phyloP scores from a whole-genome alignment of 1,140 invertebrate genomes.

The Halyomorpha halys region DNA sequence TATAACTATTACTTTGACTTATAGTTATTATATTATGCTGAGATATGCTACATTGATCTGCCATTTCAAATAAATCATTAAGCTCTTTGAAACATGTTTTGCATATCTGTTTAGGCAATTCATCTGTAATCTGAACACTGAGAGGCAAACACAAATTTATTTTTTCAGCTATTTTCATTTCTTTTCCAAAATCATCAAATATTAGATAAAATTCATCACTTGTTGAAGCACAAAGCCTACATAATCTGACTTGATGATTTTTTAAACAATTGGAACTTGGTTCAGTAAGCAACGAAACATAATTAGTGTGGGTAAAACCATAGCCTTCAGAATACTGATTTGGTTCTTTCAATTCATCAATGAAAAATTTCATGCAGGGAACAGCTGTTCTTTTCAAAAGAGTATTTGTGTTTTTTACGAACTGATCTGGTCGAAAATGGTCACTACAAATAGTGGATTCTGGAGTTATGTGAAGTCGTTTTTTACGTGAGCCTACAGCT shows the following conservation, averaged over 20 bases:
- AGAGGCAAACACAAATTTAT: slow-evolving; percentile 63
- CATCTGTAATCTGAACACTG: slow-evolving; percentile 57
- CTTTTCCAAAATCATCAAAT: slow-evolving; percentile 62
- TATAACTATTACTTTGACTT: too few relatives aligned
- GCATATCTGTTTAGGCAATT: slow-evolving; percentile 46
- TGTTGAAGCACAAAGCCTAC: slow-evolving; percentile 54
- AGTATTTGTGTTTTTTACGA: slow-evolving; percentile 30
- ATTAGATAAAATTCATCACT: slow-evolving; percentile 53
- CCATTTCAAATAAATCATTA: slow-evolving; percentile 6
- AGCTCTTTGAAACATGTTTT: slow-evolving; percentile 23
- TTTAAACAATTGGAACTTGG: too few relatives aligned
- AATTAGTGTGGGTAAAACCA: neutral
- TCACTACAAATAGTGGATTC: slow-evolving; percentile 30
- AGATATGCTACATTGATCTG: slow-evolving; percentile 9
- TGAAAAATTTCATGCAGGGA: slow-evolving; percentile 19
- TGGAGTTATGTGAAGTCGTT: slow-evolving; percentile 22
- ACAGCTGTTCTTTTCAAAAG: slow-evolving; percentile 31
- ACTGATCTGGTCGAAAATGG: slow-evolving; percentile 31
- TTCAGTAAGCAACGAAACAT: neutral
- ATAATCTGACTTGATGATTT: slow-evolving; percentile 35
- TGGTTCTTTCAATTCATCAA: neutral
- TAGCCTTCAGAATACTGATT: neutral
- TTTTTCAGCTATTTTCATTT: slow-evolving; percentile 56
- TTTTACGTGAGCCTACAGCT: slow-evolving; percentile 18
- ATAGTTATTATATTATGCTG: neutral